Evolutionary conservation across 2,888 invertebrate genomes (phyloP), one percentile per base, ranked within the genome.

Genomic region (Tiliacea aurago): DNA sequence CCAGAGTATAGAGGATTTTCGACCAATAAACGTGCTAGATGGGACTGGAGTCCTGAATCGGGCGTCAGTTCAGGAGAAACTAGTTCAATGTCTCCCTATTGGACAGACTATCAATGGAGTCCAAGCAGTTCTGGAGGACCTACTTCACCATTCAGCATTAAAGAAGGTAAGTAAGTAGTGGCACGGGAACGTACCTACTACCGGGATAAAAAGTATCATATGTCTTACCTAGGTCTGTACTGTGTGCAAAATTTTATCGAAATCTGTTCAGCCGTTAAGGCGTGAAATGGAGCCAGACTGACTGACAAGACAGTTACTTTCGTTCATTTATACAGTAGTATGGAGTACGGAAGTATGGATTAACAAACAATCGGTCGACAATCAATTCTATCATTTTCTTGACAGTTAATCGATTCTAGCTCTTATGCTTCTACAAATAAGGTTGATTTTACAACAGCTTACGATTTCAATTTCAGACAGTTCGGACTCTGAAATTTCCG

Each of bases 401-500:
- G 33, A 18, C 9, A 9, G 28, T n/a, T 37, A 75, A 41, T 20
- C 37, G 5, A 56, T 49, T n/a, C 45, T 33, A 43, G 6, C 43
- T 49, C 5, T 37, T 56, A 20, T 49, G 0, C 0, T 10, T n/a
- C 20, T 41, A 23, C 1, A 0, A 6, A 58, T 45, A 49, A 23
- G 13, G 13, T 43, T 51, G 2, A 33, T 45, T 70, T 53, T 78
- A 45, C 15, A 45, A 45, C 9, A 33, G 9, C 11, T 51, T n/a
- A 13, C n/a, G 15, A 15, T 70, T 70, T 23, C 11, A 28, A 67
- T 81, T 80, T 43, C 90, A 96, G 96, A 96, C 55, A 95, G 94
- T 85, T 97, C 97, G 2, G 97, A 97, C 90, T 96, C 96, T 0
- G 96, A 96, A 82, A 92, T 96, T 82, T 97, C 97, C 0, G 97